phyloP scores from a whole-genome alignment of 1,140 invertebrate genomes.

The Apis florea region DNA sequence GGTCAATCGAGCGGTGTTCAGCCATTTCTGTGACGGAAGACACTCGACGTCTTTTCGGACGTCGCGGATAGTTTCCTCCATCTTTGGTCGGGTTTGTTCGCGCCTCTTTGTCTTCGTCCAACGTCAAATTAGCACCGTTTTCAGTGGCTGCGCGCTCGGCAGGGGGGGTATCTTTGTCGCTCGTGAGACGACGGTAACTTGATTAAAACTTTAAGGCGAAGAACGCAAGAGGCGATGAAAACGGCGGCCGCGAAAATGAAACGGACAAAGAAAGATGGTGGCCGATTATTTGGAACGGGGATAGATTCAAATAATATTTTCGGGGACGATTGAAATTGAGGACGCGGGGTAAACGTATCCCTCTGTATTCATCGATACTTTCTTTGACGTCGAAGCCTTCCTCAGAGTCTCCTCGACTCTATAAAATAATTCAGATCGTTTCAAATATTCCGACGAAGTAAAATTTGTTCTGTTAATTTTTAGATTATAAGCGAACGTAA shows the following conservation, averaged over 20 bases:
- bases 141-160: slow-evolving; percentile 18
- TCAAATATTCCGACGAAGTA: no score
- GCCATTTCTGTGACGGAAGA: neutral
- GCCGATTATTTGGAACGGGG: neutral
- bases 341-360: no score
- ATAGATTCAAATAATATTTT: slow-evolving; percentile 43
- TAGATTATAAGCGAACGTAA: no score
- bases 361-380: no score
- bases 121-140: slow-evolving; percentile 53
- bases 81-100: neutral
- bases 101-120: slow-evolving; percentile 23
- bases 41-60: neutral
- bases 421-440: no score
- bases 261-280: neutral
- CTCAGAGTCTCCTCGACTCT: no score
- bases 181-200: slow-evolving; percentile 61
- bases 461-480: no score
- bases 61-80: neutral
- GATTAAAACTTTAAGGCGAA: slow-evolving; percentile 67
- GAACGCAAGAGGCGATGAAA: slow-evolving; percentile 9
- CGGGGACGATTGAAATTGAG: slow-evolving; percentile 38
- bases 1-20: slow-evolving; percentile 10
- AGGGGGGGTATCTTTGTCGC: slow-evolving; percentile 54
- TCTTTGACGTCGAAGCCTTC: no score
- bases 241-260: neutral